Evolutionary conservation across 2,113 vertebrate species (phyloP), one percentile per base, ranked within the genome.

Genomic region (Gnathonemus echidnorhynchus): DNA sequence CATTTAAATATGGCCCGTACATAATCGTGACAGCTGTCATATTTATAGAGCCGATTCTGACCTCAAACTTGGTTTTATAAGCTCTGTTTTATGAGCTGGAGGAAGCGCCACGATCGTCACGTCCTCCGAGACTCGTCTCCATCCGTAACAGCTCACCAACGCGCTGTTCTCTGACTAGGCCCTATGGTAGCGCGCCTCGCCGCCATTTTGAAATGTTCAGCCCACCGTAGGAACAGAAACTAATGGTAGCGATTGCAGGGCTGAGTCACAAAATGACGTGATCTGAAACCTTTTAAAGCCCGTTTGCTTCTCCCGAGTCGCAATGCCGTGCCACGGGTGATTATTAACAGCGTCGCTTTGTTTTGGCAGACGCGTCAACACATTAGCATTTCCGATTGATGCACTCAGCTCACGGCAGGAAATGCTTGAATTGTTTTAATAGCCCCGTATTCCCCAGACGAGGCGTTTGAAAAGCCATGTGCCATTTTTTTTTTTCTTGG

Each of bases 361-460:
- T 88, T 66, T 62, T 88, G 53, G 19, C 35, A 62, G 53, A 62
- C 7, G 27, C 10, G 10, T 48, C 24, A 6, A n/a, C 89, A 11
- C 31, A 80, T 58, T 89, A 58, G 53, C 77, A 89, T 86, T 56
- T 62, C 83, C 83, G 80, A 89, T 85, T 85, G 52, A 83, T 58
- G 50, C 27, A 8, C 56, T 84, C 31, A 10, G 19, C 50, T 88
- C 53, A 13, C 49, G 19, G 77, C 56, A 21, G 50, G 21, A 39
- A 24, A 46, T 15, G 77, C 39, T 62, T 86, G 89, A 31, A 48
- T 56, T 27, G 35, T 62, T 48, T 85, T 45, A 45, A 48, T 89
- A 85, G 53, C 52, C 8, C 80, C 39, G 27, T 85, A 84, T 89
- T 89, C 77, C 50, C 77, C 10, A 31, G 39, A 85, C 31, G 53